These are phyloP conservation scores for Caenorhabditis sp. DNA, from an alignment of 2,888 invertebrate genomes.

Conservation along the genomic window DNA sequence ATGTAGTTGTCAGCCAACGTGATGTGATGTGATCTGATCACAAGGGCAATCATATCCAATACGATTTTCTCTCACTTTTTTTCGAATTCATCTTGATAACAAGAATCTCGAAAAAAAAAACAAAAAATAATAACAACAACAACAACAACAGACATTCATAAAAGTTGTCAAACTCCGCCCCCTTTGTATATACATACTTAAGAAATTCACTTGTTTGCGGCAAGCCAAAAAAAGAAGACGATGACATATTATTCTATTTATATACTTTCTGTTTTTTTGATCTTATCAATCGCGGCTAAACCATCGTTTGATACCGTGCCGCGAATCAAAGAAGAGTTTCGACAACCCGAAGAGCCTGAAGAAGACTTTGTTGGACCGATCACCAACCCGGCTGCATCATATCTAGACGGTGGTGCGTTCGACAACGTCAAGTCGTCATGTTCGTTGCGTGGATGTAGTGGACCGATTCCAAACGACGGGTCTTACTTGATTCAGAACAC, in stretches of 20 bases:
- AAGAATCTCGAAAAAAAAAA: background rate
- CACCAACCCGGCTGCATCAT: constrained; percentile 63
- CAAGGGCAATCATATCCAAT: background rate
- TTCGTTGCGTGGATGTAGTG: constrained; percentile 62
- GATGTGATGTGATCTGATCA: background rate
- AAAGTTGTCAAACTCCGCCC: background rate
- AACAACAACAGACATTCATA: no score
- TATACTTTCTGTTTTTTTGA: background rate
- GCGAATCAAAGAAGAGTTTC: background rate
- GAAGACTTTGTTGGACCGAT: constrained; percentile 38
- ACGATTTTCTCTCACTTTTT: background rate
- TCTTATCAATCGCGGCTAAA: background rate
- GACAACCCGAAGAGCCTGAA: constrained; percentile 2
- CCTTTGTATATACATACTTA: background rate
- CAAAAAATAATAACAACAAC: background rate
- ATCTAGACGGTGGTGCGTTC: constrained; percentile 57
- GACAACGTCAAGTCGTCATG: constrained; percentile 62
- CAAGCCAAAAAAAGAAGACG: background rate
- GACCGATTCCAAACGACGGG: constrained; percentile 64
- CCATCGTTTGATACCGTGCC: background rate
- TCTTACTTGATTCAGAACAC: constrained; percentile 42
- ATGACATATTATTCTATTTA: background rate
- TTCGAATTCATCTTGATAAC: background rate
- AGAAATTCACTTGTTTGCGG: background rate
- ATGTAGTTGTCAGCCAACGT: no score